Evolutionary conservation across 2,888 invertebrate species (phyloP), one percentile per base, ranked within the genome.

Genomic region (Amblyteles armatorius): DNA sequence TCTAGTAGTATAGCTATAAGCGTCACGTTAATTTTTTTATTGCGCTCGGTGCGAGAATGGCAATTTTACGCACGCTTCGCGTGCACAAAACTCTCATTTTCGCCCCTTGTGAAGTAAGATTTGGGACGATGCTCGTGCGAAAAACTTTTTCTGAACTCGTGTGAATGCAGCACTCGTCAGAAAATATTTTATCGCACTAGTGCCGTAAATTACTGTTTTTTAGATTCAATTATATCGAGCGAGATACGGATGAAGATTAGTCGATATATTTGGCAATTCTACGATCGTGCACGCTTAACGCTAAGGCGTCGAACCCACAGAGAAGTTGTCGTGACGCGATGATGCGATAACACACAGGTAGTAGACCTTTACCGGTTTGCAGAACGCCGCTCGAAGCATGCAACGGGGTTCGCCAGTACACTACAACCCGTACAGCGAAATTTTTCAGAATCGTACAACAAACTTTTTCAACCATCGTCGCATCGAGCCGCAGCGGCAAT

Each of bases 281-380:
- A 48, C 16, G 44, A 48, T 48, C 44, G 44, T 48, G 44, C 44
- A 55, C 52, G 52, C 52, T 19, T 19, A 48, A 4, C 16, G 13
- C 16, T 13, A 48, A 48, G 44, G 19, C 73, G 48, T 74, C 40
- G 57, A 60, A 73, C 40, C 44, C 19, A 22, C 57, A 73, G 19
- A 19, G 40, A 57, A 16, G n/a, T 40, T 29, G 33, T 50, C n/a
- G 33, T 50, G 69, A 52, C 52, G 50, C 48, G 29, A 33, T 22
- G 19, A 72, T 72, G 50, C 55, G 55, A 72, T 55, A 71, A 33
- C 60, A 29, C 16, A 29, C 29, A 60, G 60, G 29, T 26, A 60
- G 3, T 60, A 29, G 11, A 60, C 13, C 26, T 26, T 60, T 29
- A 6, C 29, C 26, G 60, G 16, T 29, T 29, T 1, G 29, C 60